Percentiles rank a stretch among this genome's conserved stretches.
Evolutionary conservation across 2,797 vertebrate species (phyloP).

Genomic region (Craterocephalus amniculus): DNA sequence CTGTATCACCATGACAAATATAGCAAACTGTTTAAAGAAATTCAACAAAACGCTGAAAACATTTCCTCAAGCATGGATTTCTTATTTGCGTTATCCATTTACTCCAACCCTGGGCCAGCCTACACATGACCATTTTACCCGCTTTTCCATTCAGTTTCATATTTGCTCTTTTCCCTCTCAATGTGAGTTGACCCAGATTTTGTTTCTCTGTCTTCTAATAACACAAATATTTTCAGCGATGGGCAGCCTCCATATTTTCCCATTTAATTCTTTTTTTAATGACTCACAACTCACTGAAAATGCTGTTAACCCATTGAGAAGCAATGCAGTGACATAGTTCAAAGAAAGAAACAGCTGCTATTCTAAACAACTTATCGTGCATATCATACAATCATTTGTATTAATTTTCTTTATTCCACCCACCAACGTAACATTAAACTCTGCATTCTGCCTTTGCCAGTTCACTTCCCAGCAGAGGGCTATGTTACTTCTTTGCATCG

Average conservation of each 20-base stretch:
- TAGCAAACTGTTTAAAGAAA: neutral
- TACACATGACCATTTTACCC: neutral
- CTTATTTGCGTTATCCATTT: neutral
- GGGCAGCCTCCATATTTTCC: neutral
- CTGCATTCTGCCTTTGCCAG: neutral
- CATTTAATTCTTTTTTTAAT: neutral
- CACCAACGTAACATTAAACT: neutral
- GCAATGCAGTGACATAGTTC: neutral
- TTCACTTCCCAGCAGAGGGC: neutral
- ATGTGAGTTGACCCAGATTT: neutral
- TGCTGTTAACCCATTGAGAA: neutral
- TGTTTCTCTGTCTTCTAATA: neutral
- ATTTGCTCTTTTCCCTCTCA: neutral
- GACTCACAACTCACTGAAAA: slow-evolving; percentile 1
- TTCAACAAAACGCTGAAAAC: neutral
- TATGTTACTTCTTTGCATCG: neutral
- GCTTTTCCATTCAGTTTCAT: slow-evolving; percentile 2
- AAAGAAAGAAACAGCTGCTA: slow-evolving; percentile 14
- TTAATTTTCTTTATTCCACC: neutral
- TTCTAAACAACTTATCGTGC: neutral
- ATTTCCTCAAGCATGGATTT: neutral
- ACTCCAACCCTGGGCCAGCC: neutral
- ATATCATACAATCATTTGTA: neutral
- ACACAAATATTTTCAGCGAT: neutral
- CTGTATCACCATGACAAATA: neutral